Conservation (phyloP, 2,113 vertebrate genomes). For the Phainopepla nitens region DNA sequence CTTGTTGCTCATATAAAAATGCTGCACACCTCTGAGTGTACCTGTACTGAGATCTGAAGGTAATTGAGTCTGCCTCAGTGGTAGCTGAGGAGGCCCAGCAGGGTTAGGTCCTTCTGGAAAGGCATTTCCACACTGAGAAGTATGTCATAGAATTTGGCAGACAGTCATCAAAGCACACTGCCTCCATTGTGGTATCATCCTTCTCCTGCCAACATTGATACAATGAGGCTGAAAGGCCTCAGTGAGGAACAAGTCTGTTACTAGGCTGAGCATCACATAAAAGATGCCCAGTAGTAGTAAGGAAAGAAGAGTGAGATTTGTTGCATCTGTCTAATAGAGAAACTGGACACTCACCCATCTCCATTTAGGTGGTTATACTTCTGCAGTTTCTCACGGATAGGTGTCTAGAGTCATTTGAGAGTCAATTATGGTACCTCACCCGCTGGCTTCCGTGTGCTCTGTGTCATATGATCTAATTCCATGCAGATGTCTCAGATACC, state of each 20-base stretch:
- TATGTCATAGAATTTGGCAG: not conserved
- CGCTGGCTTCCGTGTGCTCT: not conserved
- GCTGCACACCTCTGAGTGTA: not conserved
- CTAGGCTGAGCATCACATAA: not conserved
- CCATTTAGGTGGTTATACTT: not conserved
- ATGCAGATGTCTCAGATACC: not conserved
- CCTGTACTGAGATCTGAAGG: not conserved
- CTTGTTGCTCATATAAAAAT: not conserved
- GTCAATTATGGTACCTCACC: not conserved
- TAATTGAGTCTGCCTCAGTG: not conserved
- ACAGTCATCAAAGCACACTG: not conserved
- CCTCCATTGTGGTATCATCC: not conserved
- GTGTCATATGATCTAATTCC: not conserved
- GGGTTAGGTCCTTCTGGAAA: not conserved
- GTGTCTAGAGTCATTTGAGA: not conserved
- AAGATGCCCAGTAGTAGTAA: not conserved
- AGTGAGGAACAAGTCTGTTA: not conserved
- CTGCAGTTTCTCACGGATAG: not conserved
- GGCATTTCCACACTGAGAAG: not conserved
- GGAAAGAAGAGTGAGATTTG: not conserved
- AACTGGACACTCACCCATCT: not conserved
- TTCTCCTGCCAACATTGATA: not conserved
- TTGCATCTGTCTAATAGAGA: not conserved
- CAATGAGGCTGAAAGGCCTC: not conserved
- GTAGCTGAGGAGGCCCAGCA: not conserved